Percentiles rank a stretch among this genome's conserved stretches.
Evolutionary conservation across 2,888 invertebrate species (phyloP).

Genomic region (Eubasilissa splendida): DNA sequence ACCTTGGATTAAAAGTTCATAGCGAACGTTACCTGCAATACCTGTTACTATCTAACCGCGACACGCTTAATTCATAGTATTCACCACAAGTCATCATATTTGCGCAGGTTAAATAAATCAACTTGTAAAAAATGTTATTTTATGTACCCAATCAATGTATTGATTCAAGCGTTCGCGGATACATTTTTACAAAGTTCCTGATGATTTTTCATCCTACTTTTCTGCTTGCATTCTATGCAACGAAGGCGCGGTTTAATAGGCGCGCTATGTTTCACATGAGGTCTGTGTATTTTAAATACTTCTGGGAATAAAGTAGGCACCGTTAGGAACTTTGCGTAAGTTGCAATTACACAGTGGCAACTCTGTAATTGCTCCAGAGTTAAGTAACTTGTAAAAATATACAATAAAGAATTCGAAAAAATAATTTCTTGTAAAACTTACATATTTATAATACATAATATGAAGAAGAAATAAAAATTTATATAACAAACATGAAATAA

Average conservation of each 20-base stretch:
- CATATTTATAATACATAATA: too few relatives aligned
- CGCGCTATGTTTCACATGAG: neutral
- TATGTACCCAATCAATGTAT: neutral
- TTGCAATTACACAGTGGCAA: neutral
- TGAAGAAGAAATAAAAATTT: too few relatives aligned
- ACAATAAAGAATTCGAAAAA: neutral
- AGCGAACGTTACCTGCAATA: too few relatives aligned
- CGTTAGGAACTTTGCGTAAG: neutral
- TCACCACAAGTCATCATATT: neutral
- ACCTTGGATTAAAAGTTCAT: too few relatives aligned
- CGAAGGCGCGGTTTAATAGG: neutral
- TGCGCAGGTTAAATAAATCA: neutral
- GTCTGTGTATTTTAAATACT: neutral
- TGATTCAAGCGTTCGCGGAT: neutral
- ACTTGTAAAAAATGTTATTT: neutral
- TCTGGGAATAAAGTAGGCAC: constrained; percentile 1
- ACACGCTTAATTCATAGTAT: too few relatives aligned
- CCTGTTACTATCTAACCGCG: too few relatives aligned
- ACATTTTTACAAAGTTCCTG: neutral
- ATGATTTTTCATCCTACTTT: neutral
- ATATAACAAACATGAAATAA: too few relatives aligned
- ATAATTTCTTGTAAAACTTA: neutral
- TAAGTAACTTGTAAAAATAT: neutral
- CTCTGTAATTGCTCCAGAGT: constrained; percentile 1
- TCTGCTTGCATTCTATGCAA: neutral